Evolutionary conservation across 1,140 invertebrate species (phyloP).

Genomic region (Bradysia coprophila): DNA sequence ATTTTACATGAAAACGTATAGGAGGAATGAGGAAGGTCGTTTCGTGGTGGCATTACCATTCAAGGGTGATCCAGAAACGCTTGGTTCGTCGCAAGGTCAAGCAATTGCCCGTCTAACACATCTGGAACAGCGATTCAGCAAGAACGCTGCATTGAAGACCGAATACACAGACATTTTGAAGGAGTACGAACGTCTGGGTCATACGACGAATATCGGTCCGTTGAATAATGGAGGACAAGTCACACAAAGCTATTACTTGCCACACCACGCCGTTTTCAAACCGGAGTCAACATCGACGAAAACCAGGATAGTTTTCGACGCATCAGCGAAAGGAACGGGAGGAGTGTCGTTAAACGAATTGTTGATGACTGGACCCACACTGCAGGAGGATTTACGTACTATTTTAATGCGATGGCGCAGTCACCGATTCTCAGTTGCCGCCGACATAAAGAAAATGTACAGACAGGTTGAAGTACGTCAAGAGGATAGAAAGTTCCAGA

Average conservation of each 20-base stretch:
- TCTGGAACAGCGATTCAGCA: background rate
- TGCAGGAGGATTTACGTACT: slow-evolving; percentile 11
- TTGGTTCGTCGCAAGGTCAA: background rate
- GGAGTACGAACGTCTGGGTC: too few species aligned
- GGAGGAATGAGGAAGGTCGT: background rate
- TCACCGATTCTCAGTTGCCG: slow-evolving; percentile 9
- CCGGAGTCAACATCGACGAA: slow-evolving; percentile 9
- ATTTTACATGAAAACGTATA: background rate
- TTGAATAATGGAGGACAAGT: slow-evolving; percentile 9
- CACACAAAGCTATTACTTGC: slow-evolving; percentile 9
- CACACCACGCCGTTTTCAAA: slow-evolving; percentile 14
- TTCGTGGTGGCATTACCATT: background rate
- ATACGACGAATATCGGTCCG: too few species aligned
- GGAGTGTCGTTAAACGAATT: slow-evolving; percentile 8
- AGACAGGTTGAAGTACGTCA: slow-evolving; percentile 14
- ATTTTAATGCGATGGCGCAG: slow-evolving; percentile 20
- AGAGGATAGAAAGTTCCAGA: slow-evolving; percentile 16
- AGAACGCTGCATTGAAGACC: too few species aligned
- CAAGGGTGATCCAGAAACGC: background rate
- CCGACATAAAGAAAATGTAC: slow-evolving; percentile 20
- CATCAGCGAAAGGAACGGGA: slow-evolving; percentile 5
- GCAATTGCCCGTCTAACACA: background rate
- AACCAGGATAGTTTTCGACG: slow-evolving; percentile 7
- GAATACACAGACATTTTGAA: too few species aligned
- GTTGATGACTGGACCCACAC: slow-evolving; percentile 5